These are phyloP conservation scores for Phallusia fumigata DNA, from an alignment of 23 tunicate species.

Conservation along the genomic window DNA sequence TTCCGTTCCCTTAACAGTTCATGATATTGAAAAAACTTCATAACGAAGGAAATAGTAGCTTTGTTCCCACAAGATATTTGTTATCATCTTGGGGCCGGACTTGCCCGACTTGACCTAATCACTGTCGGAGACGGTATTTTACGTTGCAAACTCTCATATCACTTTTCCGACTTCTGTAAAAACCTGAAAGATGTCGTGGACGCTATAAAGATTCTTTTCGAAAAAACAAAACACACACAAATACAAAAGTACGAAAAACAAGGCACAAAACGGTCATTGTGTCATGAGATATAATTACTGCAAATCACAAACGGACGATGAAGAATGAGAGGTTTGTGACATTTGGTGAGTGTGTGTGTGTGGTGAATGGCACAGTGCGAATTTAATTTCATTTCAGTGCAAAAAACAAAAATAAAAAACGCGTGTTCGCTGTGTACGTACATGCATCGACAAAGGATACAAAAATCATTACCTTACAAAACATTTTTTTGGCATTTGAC, in stretches of 20 bases:
- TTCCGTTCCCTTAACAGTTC: no score
- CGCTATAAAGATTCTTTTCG: not conserved
- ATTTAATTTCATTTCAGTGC: constrained; percentile 4
- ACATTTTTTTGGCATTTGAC: no score
- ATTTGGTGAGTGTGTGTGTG: not conserved
- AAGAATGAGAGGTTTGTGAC: not conserved
- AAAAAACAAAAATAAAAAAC: not conserved
- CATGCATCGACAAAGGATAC: not conserved
- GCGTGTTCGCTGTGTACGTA: constrained; percentile 1
- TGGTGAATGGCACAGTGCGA: constrained; percentile 7
- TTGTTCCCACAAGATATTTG: no score
- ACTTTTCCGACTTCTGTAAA: no score
- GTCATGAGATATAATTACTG: constrained; percentile 11
- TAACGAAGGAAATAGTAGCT: no score
- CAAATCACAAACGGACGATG: not conserved
- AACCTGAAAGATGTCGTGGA: no score
- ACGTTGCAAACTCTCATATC: no score
- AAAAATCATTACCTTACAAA: no score
- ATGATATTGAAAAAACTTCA: no score
- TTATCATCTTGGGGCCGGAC: no score
- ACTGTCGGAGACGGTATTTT: no score
- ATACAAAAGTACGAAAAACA: not conserved
- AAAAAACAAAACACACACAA: not conserved
- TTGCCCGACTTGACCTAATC: no score
- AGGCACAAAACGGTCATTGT: not conserved